phyloP scores from a whole-genome alignment of 2,888 invertebrate species.

The Drosophila setosimentum region DNA sequence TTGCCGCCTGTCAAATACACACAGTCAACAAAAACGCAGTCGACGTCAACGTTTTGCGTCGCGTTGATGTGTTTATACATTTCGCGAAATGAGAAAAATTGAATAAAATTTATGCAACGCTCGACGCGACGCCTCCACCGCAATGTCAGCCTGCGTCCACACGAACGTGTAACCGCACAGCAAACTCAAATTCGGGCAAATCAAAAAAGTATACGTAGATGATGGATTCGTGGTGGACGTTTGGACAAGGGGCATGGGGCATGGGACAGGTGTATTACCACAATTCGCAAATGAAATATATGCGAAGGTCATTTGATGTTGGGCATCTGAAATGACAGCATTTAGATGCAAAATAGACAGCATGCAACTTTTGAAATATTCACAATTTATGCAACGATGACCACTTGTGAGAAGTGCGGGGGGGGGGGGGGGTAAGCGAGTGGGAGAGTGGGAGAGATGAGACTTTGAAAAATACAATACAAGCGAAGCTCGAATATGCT shows the following conservation, averaged over 20 bases:
- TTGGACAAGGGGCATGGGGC: neutral
- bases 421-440: rapidly evolving
- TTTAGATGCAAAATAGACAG: constrained; percentile 42
- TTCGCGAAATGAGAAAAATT: constrained; percentile 77
- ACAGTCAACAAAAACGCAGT: constrained; percentile 5
- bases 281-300: constrained; percentile 54
- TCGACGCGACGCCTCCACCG: constrained; percentile 23
- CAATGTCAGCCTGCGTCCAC: constrained; percentile 16
- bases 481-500: neutral
- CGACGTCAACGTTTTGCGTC: constrained; percentile 16
- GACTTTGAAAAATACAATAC: neutral
- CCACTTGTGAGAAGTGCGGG: neutral
- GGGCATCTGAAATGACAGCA: constrained; percentile 27
- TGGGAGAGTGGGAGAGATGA: too few species aligned
- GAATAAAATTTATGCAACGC: constrained; percentile 74
- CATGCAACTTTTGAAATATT: constrained; percentile 16
- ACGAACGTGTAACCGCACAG: constrained; percentile 52
- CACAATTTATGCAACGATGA: constrained; percentile 16
- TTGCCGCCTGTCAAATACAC: constrained; percentile 46
- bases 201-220: constrained; percentile 26
- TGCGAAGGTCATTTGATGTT: constrained; percentile 63
- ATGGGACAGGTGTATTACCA: neutral
- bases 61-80: constrained; percentile 77
- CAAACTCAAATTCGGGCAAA: constrained; percentile 43
- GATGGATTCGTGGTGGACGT: constrained; percentile 10